These are phyloP conservation scores for Lycorma delicatula DNA, from an alignment of 1,140 invertebrate genomes.

Conservation along the genomic window DNA sequence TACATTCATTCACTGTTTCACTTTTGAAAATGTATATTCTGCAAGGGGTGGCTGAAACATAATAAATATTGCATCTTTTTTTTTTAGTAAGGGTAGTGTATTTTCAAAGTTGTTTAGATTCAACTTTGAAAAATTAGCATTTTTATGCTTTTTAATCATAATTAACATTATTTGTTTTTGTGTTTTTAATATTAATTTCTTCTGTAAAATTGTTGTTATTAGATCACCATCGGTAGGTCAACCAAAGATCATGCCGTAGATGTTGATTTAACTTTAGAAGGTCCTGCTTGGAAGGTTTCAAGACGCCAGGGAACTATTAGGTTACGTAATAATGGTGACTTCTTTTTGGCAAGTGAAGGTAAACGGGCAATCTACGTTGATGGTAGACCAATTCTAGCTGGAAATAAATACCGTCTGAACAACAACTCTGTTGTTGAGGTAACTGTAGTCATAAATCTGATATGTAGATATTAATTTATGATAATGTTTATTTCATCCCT, in stretches of 20 bases:
- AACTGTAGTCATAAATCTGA: slow-evolving; percentile 24
- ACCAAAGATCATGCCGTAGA: slow-evolving; percentile 86
- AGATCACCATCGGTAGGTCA: slow-evolving; percentile 86
- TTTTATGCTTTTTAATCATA: no score
- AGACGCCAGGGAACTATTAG: slow-evolving; percentile 82
- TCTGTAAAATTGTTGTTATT: no score
- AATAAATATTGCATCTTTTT: no score
- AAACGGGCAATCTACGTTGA: slow-evolving; percentile 91
- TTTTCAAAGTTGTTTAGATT: no score
- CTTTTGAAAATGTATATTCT: no score
- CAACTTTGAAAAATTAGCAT: no score
- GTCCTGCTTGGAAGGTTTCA: slow-evolving; percentile 76
- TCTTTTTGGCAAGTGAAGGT: slow-evolving; percentile 90
- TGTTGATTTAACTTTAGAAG: slow-evolving; percentile 89
- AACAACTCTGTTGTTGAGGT: slow-evolving; percentile 95
- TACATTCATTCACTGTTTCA: no score
- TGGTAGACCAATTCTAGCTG: slow-evolving; percentile 75
- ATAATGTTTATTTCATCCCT: not conserved
- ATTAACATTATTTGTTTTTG: no score
- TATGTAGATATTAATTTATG: not conserved
- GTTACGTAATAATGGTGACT: slow-evolving; percentile 85
- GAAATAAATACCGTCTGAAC: slow-evolving; percentile 78
- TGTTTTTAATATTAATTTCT: no score
- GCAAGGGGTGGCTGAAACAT: no score
- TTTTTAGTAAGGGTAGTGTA: no score